phyloP scores from a whole-genome alignment of 2,888 invertebrate species.

The Drosophila multiciliata region DNA sequence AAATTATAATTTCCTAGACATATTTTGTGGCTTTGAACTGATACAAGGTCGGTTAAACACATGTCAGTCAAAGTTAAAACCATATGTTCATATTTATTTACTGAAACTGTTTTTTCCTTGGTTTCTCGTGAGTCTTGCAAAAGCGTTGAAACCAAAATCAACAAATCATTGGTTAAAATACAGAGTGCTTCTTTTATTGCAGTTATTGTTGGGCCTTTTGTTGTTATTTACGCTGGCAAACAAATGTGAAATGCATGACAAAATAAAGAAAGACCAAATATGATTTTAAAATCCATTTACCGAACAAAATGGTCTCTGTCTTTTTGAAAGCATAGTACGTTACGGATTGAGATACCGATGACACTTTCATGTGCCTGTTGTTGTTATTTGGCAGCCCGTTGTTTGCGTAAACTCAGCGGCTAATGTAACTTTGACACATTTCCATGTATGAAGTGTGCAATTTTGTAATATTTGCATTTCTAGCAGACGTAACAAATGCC shows the following conservation, averaged over 20 bases:
- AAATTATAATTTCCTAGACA: conserved; percentile 28
- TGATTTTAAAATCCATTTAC: conserved; percentile 58
- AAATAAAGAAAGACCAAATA: conserved; percentile 51
- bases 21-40: conserved; percentile 48
- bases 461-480: conserved; percentile 64
- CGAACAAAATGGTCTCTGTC: conserved; percentile 38
- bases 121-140: conserved; percentile 49
- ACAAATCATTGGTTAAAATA: conserved; percentile 51
- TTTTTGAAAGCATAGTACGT: conserved; percentile 50
- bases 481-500: conserved; percentile 41
- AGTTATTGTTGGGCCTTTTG: conserved; percentile 18
- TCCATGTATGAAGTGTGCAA: conserved; percentile 66
- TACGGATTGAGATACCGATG: conserved; percentile 55
- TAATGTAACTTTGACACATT: conserved; percentile 64
- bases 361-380: conserved; percentile 35
- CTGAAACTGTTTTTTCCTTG: conserved; percentile 14
- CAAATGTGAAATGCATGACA: conserved; percentile 45
- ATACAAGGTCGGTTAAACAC: conserved; percentile 51
- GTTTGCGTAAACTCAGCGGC: conserved; percentile 60
- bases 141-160: conserved; percentile 39
- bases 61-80: conserved; percentile 22
- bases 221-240: conserved; percentile 16
- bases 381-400: conserved; percentile 21
- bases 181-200: conserved; percentile 25
- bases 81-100: conserved; percentile 13